Base-by-base conservation (phyloP, 2,888 invertebrate genomes). In the Orthonevra nobilis region DNA sequence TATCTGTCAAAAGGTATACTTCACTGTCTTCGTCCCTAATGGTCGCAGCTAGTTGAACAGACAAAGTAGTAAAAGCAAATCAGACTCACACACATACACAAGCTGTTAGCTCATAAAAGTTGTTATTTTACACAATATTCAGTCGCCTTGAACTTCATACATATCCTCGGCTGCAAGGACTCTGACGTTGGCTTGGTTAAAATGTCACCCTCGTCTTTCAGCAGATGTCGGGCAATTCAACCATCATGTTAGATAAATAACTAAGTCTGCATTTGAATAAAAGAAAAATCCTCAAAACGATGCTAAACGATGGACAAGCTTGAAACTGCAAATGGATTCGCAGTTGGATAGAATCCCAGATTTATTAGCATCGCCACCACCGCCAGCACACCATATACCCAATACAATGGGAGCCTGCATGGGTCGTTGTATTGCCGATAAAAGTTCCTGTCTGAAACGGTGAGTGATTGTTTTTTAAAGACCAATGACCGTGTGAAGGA, bases 391-490 rank as follows among this genome's bases (percentile, higher is more conserved):
- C 30, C 14, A 5, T n/a, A 5, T 14, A 23, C 12, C 32, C 26
- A 30, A 17, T 19, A 81, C 48, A 61, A 84, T 84, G 84, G 84
- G 84, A 52, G 82, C 82, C 64, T 84, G 84, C 66, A 82, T 83
- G 56, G 84, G 84, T 58, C 82, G 81, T 75, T 84, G 84, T 69
- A 81, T 84, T 81, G 66, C 82, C 50, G 68, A 81, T 38, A 81
- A 69, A 52, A 74, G 81, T 69, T 81, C 81, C 69, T 81, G 81
- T 46, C 42, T 81, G 46, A 73, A 74, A 58, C 77, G 81, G 82
- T 82, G 77, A 82, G 82, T 83, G 19, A n/a, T 48, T 34, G 36
- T 46, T 46, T 10, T 3, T 12, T 23, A 70, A 58, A 79, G 72
- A 81, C 81, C 68, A 77, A 64, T 32, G 48, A 56, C 32, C 17